Evolutionary conservation across 2,797 vertebrate genomes (phyloP).

Genomic region (Thripadectes ignobilis): DNA sequence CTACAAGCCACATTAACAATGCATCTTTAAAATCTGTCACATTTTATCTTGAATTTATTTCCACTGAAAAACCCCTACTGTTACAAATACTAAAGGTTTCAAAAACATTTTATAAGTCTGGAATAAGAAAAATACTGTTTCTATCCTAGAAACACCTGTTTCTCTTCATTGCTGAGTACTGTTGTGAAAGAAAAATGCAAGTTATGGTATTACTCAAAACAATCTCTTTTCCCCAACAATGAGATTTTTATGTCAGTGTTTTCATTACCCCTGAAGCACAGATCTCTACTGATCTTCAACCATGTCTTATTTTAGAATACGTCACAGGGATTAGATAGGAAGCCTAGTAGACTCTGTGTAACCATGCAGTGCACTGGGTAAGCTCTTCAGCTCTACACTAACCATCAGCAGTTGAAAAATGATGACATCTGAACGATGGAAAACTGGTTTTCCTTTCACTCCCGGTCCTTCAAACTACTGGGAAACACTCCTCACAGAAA

Average conservation of each 20-base stretch:
- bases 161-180: background rate
- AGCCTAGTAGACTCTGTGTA: background rate
- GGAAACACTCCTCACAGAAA: background rate
- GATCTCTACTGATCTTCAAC: background rate
- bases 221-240: background rate
- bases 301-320: slow-evolving; percentile 12
- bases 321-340: background rate
- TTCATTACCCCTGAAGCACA: background rate
- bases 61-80: background rate
- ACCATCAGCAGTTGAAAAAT: background rate
- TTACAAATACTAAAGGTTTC: background rate
- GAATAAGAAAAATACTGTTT: background rate
- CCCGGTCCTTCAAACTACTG: background rate
- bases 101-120: background rate
- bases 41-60: background rate
- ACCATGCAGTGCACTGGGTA: background rate
- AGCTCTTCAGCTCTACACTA: background rate
- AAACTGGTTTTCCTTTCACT: background rate
- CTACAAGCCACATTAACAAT: background rate
- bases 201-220: background rate
- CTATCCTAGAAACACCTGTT: background rate
- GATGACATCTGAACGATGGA: background rate
- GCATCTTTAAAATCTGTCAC: background rate
- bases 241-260: background rate
- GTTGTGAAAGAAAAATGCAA: background rate